phyloP scores from a whole-genome alignment of 1,140 invertebrate species.

The Hypothenemus hampei region DNA sequence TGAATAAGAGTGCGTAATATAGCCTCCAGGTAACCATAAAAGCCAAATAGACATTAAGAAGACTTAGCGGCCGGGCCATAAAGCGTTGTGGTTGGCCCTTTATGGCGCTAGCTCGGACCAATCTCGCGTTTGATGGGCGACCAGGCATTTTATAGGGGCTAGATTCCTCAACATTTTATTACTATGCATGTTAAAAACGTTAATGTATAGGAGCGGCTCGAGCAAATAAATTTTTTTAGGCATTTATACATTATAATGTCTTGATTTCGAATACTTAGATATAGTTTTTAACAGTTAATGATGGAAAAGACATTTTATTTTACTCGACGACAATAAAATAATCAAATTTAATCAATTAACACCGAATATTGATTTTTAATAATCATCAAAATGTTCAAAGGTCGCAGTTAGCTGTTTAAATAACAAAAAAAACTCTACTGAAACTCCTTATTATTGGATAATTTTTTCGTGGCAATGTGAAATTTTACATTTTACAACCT shows the following conservation, averaged over 20 bases:
- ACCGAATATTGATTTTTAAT: too few species aligned
- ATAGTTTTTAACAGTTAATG: slow-evolving; percentile 12
- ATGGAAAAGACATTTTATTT: too few species aligned
- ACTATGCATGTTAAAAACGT: slow-evolving; percentile 17
- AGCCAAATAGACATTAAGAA: slow-evolving; percentile 47
- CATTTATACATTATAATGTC: not conserved
- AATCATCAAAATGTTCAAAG: too few species aligned
- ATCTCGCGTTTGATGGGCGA: slow-evolving; percentile 22
- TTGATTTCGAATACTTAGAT: slow-evolving; percentile 6
- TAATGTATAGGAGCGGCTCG: slow-evolving; percentile 15
- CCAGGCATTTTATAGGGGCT: slow-evolving; percentile 19
- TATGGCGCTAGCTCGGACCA: slow-evolving; percentile 35
- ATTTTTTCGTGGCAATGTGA: too few species aligned
- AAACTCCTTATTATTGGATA: too few species aligned
- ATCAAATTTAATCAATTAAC: too few species aligned
- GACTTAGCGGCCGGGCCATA: slow-evolving; percentile 40
- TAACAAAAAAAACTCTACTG: too few species aligned
- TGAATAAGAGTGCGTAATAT: slow-evolving; percentile 40
- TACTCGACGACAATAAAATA: too few species aligned
- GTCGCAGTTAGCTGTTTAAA: too few species aligned
- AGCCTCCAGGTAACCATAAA: slow-evolving; percentile 42
- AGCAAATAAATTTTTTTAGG: slow-evolving; percentile 10
- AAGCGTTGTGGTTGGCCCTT: slow-evolving; percentile 43
- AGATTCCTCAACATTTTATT: slow-evolving; percentile 17
- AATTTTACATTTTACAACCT: not conserved